These are phyloP conservation scores for Cryptus armator DNA, from an alignment of 2,888 invertebrate species.

Conservation along the genomic window DNA sequence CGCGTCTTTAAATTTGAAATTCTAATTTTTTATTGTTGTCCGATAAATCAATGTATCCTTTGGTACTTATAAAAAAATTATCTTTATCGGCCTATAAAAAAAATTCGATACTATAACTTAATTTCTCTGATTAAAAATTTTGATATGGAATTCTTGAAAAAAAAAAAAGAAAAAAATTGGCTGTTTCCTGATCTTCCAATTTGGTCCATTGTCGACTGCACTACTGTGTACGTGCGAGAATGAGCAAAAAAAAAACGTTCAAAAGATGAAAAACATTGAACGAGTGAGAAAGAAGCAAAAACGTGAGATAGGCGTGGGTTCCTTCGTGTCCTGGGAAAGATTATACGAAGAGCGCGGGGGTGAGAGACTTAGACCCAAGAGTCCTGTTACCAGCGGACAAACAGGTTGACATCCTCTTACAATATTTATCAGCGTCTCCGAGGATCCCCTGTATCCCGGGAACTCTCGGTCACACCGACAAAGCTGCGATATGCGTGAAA, in stretches of 20 bases:
- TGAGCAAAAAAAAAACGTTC: neutral
- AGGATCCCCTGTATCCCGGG: slow-evolving; percentile 17
- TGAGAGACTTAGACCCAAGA: slow-evolving; percentile 46
- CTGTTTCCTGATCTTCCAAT: slow-evolving; percentile 13
- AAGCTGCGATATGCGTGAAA: slow-evolving; percentile 13
- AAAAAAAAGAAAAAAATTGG: neutral
- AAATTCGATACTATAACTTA: neutral
- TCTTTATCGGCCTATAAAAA: neutral
- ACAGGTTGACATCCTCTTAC: slow-evolving; percentile 76
- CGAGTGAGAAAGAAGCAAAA: slow-evolving; percentile 23
- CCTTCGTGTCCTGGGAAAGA: slow-evolving; percentile 69
- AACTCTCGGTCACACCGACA: slow-evolving; percentile 37
- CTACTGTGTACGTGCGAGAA: neutral
- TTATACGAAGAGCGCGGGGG: slow-evolving; percentile 43
- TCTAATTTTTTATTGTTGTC: neutral
- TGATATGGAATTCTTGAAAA: neutral
- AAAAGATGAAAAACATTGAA: neutral
- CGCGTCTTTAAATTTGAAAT: neutral
- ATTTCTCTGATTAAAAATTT: neutral
- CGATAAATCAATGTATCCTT: neutral
- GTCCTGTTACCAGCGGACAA: slow-evolving; percentile 72
- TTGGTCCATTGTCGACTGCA: neutral
- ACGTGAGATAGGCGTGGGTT: slow-evolving; percentile 52
- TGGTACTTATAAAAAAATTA: too few species aligned
- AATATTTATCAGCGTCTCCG: slow-evolving; percentile 73